These are phyloP conservation scores for Eurytemora carolleeae DNA, from an alignment of 1,140 invertebrate species.

Conservation along the genomic window DNA sequence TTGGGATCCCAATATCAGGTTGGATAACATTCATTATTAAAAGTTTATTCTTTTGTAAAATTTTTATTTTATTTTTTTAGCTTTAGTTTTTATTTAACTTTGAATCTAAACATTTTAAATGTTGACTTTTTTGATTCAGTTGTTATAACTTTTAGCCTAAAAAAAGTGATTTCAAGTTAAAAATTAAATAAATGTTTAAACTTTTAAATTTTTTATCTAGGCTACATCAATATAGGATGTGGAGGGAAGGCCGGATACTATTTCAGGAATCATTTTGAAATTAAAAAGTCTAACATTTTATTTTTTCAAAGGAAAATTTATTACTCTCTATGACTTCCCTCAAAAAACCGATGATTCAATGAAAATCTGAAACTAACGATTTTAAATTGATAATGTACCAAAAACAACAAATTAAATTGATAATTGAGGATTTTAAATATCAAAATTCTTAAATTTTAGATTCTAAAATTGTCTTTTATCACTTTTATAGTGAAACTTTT, in stretches of 20 bases:
- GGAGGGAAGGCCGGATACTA: not conserved
- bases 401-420: not conserved
- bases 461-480: too few species aligned
- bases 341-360: not conserved
- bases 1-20: conserved; percentile 1
- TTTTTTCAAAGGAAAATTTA: not conserved
- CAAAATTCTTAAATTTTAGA: too few species aligned
- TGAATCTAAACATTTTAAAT: not conserved
- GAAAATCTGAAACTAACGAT: not conserved
- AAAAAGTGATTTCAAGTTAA: too few species aligned
- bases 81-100: not conserved
- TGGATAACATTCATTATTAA: not conserved
- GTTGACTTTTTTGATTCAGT: too few species aligned
- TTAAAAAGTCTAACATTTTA: too few species aligned
- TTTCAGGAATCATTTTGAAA: not conserved
- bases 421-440: too few species aligned
- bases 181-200: not conserved
- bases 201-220: not conserved
- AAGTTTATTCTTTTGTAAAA: not conserved
- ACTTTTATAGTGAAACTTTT: too few species aligned
- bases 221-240: not conserved
- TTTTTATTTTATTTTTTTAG: not conserved
- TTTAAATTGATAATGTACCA: not conserved
- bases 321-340: not conserved
- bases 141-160: too few species aligned